Evolutionary conservation across 2,113 vertebrate genomes (phyloP).

Genomic region (Pelvicachromis taeniatus): DNA sequence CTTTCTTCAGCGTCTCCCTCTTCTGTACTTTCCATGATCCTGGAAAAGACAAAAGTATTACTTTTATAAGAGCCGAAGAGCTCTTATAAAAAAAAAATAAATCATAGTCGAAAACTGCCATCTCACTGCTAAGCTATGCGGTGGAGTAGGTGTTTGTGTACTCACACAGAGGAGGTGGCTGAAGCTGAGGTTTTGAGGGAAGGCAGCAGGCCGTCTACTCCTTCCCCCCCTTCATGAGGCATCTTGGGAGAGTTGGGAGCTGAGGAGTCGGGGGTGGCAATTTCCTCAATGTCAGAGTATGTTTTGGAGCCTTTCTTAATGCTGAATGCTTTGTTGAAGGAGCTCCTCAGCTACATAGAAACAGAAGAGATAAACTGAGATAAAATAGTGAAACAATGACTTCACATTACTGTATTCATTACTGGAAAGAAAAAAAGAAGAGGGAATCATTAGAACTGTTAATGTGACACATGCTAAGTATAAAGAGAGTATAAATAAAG

Average conservation of each 20-base stretch:
- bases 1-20: constrained; percentile 82
- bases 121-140: background rate
- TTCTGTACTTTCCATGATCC: constrained; percentile 78
- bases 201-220: constrained; percentile 59
- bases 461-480: constrained; percentile 11
- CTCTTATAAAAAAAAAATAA: background rate
- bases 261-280: constrained; percentile 88
- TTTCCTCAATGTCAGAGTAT: constrained; percentile 95
- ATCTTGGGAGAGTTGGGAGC: constrained; percentile 94
- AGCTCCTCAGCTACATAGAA: constrained; percentile 83
- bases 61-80: too few relatives aligned
- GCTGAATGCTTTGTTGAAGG: constrained; percentile 97
- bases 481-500: background rate
- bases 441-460: background rate
- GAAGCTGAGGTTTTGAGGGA: constrained; percentile 78
- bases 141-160: background rate
- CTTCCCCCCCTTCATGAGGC: constrained; percentile 73
- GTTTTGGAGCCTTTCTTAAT: constrained; percentile 96
- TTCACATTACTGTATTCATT: background rate
- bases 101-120: background rate
- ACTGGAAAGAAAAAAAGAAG: background rate
- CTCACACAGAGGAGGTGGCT: constrained; percentile 78
- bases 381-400: background rate
- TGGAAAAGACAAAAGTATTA: too few relatives aligned
- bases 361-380: background rate